phyloP scores from a whole-genome alignment of 2,113 vertebrate species.

The Ornithorhynchus anatinus region DNA sequence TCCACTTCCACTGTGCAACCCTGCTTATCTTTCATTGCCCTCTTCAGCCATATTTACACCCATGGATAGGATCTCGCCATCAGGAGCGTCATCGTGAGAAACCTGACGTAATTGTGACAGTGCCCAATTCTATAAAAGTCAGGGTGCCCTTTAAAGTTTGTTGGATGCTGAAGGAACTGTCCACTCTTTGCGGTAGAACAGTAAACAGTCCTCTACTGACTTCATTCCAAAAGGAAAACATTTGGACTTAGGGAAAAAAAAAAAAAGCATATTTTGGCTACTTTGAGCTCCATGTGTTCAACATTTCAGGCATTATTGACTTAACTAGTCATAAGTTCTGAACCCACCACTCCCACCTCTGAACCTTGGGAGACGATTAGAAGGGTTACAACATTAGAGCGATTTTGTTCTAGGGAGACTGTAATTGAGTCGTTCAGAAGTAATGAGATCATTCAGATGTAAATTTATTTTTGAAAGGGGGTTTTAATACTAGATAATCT shows the following conservation, averaged over 20 bases:
- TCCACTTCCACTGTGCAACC: no score
- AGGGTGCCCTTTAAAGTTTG: neutral
- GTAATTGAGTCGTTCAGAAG: conserved; percentile 69
- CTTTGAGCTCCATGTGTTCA: no score
- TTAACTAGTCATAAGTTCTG: neutral
- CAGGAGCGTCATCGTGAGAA: no score
- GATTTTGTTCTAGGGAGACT: conserved; percentile 63
- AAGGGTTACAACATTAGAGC: conserved; percentile 56
- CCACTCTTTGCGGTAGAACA: accelerated
- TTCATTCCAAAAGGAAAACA: neutral
- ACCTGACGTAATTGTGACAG: no score
- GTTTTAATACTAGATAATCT: conserved; percentile 73
- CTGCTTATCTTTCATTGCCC: no score
- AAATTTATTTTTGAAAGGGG: conserved; percentile 68
- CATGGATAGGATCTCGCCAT: no score
- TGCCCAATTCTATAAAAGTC: no score
- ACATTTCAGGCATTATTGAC: no score
- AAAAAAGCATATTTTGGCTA: neutral
- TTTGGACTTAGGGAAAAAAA: neutral
- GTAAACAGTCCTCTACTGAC: neutral
- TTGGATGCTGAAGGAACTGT: neutral
- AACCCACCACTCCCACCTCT: conserved; percentile 12
- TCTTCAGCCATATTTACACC: no score
- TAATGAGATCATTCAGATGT: conserved; percentile 74
- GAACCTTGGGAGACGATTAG: conserved; percentile 23